These are phyloP conservation scores for Cygnus buccinator DNA, from an alignment of 2,113 vertebrate genomes.

Conservation along the genomic window DNA sequence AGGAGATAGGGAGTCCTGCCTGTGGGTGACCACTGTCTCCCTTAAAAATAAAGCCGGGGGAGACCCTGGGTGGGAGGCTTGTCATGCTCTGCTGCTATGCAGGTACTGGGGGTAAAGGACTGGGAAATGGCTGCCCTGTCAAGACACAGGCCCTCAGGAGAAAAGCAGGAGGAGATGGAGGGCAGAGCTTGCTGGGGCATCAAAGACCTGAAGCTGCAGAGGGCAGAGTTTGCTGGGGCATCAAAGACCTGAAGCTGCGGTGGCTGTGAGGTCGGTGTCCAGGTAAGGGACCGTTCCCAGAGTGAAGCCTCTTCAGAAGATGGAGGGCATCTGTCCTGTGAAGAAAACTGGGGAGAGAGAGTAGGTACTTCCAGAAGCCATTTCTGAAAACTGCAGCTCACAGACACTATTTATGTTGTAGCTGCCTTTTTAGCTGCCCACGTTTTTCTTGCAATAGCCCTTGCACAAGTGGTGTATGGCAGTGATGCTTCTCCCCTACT, in stretches of 20 bases:
- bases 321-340: fast-evolving
- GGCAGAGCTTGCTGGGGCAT: background rate
- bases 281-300: background rate
- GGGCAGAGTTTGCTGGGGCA: background rate
- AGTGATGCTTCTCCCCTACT: background rate
- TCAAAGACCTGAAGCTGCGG: background rate
- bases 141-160: fast-evolving
- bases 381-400: background rate
- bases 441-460: fast-evolving
- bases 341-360: background rate
- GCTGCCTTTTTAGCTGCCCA: background rate
- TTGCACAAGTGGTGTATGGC: fast-evolving
- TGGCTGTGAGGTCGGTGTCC: background rate
- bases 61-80: background rate
- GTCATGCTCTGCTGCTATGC: background rate
- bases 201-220: background rate
- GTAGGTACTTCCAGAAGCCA: background rate
- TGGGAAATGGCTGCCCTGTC: fast-evolving
- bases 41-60: background rate
- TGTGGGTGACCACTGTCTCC: fast-evolving
- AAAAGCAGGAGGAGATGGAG: background rate
- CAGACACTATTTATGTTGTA: fast-evolving
- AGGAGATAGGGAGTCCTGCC: fast-evolving
- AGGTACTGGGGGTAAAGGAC: background rate
- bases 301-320: background rate